phyloP scores from a whole-genome alignment of 2,888 invertebrate genomes.

The Margaritifera margaritifera region DNA sequence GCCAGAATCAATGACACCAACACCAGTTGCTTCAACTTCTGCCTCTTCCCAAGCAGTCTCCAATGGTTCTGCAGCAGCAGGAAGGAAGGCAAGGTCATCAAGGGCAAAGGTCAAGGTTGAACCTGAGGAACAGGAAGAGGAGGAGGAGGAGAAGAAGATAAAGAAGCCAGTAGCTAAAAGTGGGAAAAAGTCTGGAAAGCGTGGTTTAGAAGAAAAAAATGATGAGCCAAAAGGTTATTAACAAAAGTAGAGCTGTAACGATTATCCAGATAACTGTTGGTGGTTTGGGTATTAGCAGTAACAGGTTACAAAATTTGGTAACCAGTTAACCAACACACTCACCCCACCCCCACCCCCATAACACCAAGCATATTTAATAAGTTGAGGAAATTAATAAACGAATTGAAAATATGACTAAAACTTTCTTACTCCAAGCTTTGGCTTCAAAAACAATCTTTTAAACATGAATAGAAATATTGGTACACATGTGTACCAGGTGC shows the following conservation, averaged over 20 bases:
- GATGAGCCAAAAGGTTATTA: conserved; percentile 21
- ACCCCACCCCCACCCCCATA: no score
- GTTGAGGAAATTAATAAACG: no score
- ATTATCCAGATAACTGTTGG: no score
- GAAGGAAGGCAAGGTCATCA: conserved; percentile 24
- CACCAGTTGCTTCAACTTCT: conserved; percentile 27
- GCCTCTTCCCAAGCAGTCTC: conserved; percentile 12
- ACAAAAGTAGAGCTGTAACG: no score
- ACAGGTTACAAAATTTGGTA: no score
- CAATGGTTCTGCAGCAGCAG: conserved; percentile 23
- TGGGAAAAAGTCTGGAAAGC: conserved; percentile 29
- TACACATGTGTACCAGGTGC: no score
- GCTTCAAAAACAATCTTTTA: no score
- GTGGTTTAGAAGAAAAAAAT: conserved; percentile 22
- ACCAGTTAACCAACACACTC: no score
- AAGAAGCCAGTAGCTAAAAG: conserved; percentile 36
- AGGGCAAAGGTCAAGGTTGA: conserved; percentile 39
- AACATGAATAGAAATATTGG: neutral
- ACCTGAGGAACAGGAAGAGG: conserved; percentile 37
- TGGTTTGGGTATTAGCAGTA: no score
- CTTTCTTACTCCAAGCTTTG: no score
- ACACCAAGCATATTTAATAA: no score
- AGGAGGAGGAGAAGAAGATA: conserved; percentile 26
- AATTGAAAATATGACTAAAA: no score
- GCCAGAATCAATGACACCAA: conserved; percentile 35